phyloP scores from a whole-genome alignment of 2,888 invertebrate species.

The Linhomoeus sp. region DNA sequence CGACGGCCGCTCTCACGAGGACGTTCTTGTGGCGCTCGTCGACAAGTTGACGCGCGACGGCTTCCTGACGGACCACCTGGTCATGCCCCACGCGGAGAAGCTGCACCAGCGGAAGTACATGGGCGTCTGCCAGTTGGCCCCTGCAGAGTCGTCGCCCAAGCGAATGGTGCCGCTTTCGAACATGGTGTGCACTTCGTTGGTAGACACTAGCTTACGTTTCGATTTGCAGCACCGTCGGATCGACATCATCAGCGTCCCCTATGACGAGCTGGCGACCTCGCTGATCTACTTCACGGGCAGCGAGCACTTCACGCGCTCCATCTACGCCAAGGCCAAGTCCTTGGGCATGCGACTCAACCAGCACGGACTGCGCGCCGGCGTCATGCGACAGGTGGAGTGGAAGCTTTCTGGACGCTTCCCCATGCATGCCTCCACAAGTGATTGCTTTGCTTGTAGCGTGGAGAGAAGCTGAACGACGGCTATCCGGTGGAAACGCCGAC shows the following conservation, averaged over 20 bases:
- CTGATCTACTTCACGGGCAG: slow-evolving; percentile 36
- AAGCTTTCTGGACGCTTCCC: no score
- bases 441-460: slow-evolving; percentile 23
- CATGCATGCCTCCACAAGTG: no score
- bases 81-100: slow-evolving; percentile 29
- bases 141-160: no score
- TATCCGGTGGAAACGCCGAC: slow-evolving; percentile 30
- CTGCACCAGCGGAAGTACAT: slow-evolving; percentile 35
- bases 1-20: slow-evolving; percentile 30
- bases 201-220: no score
- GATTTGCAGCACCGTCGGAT: slow-evolving; percentile 30
- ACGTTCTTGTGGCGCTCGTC: slow-evolving; percentile 27
- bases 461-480: slow-evolving; percentile 30
- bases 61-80: slow-evolving; percentile 35
- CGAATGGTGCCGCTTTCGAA: no score
- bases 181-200: no score
- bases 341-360: slow-evolving; percentile 36
- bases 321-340: slow-evolving; percentile 32
- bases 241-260: slow-evolving; percentile 35
- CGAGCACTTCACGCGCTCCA: slow-evolving; percentile 35
- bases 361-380: slow-evolving; percentile 30
- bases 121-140: slow-evolving; percentile 34
- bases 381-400: slow-evolving; percentile 39
- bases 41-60: slow-evolving; percentile 23
- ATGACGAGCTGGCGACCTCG: slow-evolving; percentile 33